These are phyloP conservation scores for Dryobates pubescens DNA, from an alignment of 2,797 vertebrate genomes.

Conservation along the genomic window DNA sequence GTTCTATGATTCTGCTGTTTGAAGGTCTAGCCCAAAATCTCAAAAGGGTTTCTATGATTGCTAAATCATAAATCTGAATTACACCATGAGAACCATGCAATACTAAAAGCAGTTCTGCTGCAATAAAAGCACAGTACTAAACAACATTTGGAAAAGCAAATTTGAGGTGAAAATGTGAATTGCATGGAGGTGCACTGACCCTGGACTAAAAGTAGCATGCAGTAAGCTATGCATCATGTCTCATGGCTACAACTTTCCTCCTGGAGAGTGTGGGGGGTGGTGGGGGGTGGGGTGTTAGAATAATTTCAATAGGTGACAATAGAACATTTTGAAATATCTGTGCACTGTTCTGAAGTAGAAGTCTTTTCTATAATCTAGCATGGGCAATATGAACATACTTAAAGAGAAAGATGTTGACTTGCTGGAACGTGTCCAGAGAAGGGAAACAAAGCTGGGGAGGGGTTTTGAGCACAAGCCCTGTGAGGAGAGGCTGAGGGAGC, in stretches of 20 bases:
- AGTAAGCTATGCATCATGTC: neutral
- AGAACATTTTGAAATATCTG: neutral
- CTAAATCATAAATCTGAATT: neutral
- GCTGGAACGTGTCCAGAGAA: no score
- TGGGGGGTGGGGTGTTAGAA: neutral
- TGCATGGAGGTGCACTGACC: neutral
- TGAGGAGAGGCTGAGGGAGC: no score
- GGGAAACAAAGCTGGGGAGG: no score
- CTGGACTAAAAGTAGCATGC: neutral
- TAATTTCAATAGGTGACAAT: neutral
- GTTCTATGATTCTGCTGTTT: neutral
- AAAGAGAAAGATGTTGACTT: neutral
- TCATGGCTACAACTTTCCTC: neutral
- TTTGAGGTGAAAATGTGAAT: neutral
- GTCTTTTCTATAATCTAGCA: neutral
- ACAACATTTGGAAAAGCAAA: neutral
- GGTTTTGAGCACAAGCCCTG: no score
- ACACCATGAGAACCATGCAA: neutral
- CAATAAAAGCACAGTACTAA: neutral
- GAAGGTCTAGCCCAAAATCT: neutral
- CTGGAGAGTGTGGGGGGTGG: no score
- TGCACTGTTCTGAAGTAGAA: neutral
- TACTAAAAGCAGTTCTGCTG: neutral
- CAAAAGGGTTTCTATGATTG: neutral
- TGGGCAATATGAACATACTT: neutral